phyloP scores from a whole-genome alignment of 64 coral and sea anemone species.

The Actinia equina region DNA sequence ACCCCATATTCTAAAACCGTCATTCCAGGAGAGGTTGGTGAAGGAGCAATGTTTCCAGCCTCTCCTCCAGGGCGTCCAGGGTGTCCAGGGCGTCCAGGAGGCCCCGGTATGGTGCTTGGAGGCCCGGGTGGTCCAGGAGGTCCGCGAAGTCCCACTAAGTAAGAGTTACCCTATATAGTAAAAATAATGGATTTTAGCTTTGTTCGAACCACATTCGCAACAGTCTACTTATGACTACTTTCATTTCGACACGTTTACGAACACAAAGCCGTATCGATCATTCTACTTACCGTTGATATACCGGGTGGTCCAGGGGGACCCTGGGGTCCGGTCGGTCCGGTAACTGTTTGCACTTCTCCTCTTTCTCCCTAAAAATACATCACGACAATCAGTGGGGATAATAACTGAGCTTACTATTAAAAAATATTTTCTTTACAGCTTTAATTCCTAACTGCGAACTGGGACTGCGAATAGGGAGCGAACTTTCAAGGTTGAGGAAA shows the following conservation, averaged over 20 bases:
- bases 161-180: not conserved
- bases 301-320: conserved; percentile 19
- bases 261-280: not conserved
- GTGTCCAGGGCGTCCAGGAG: conserved; percentile 21
- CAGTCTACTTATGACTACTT: no score
- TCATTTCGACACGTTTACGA: no score
- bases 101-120: conserved; percentile 21
- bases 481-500: no score
- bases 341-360: not conserved
- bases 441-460: no score
- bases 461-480: no score
- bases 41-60: not conserved
- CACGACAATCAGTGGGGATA: not conserved
- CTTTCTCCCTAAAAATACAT: not conserved
- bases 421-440: no score
- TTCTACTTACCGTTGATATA: conserved; percentile 3
- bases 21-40: not conserved
- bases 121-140: not conserved
- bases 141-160: not conserved
- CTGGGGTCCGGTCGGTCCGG: not conserved
- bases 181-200: no score
- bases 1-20: not conserved
- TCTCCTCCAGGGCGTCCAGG: conserved; percentile 16
- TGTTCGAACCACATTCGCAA: no score
- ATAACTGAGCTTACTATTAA: no score